phyloP scores from a whole-genome alignment of 1,140 invertebrate genomes.

The Tetraneura akinire region DNA sequence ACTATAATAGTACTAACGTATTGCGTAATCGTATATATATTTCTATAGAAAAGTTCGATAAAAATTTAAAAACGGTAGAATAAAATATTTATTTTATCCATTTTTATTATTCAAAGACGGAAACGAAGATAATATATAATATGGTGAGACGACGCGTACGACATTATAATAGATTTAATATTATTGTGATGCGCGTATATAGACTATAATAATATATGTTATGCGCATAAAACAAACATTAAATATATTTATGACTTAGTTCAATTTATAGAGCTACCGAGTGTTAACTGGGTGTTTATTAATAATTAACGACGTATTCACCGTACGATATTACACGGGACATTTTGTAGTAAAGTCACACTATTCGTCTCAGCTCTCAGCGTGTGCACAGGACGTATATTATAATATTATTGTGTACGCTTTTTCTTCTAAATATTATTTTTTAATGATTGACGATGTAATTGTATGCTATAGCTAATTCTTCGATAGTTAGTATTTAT shows the following conservation, averaged over 20 bases:
- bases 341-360: too few relatives aligned
- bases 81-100: slow-evolving; percentile 12
- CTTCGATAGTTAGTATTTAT: too few relatives aligned
- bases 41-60: slow-evolving; percentile 3
- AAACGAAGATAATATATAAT: slow-evolving; percentile 25
- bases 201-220: slow-evolving; percentile 15
- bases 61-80: too few relatives aligned
- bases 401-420: not conserved
- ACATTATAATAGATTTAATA: too few relatives aligned
- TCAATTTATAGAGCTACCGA: slow-evolving; percentile 7
- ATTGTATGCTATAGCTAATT: too few relatives aligned
- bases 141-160: not conserved
- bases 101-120: not conserved
- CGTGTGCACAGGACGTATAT: not conserved
- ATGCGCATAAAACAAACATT: slow-evolving; percentile 14
- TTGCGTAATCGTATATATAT: too few relatives aligned
- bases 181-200: slow-evolving; percentile 6
- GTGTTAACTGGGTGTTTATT: not conserved
- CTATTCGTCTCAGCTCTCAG: too few relatives aligned
- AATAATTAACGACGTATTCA: slow-evolving; percentile 25
- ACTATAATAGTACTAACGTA: too few relatives aligned
- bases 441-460: too few relatives aligned
- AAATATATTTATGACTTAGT: slow-evolving; percentile 41
- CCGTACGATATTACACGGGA: not conserved
- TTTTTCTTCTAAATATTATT: too few relatives aligned